Base-by-base conservation (phyloP, 2,888 invertebrate genomes). In the Pseudeuparius sepicola region DNA sequence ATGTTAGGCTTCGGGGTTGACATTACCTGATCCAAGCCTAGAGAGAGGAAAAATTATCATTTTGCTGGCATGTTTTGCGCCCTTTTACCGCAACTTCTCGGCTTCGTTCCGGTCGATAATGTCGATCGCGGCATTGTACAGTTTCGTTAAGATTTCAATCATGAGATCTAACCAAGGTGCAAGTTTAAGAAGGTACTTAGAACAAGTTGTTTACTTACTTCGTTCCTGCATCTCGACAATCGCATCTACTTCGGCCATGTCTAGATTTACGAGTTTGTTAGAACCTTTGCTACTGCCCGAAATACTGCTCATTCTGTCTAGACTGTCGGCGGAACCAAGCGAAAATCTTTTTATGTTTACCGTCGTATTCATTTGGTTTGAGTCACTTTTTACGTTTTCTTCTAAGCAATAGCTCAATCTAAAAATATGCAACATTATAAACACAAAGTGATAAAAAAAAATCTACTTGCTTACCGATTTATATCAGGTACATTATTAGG, bases 201-300 rank as follows among this genome's bases (percentile, higher is more conserved):
- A n/a, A n/a, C n/a, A n/a, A n/a, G n/a, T n/a, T n/a, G n/a, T n/a
- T n/a, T 26, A 52, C 56, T 56, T 50, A 61, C 61, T 56, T 51
- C 56, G 49, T 45, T 60, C 60, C 40, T 61, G 61, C 42, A 54
- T 53, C 37, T 57, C 56, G 3, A 58, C 59, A 37, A 61, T 54
- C 7, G 57, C 57, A 39, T 60, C 60, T 4, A 62, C 53, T 38
- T 61, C 61, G 4, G 57, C 57, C 53, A 60, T 57, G n/a, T n/a
- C n/a, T n/a, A n/a, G n/a, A 43, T 58, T 57, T 11, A 57, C 47
- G 46, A 57, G 56, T 42, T 57, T 59, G 40, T 52, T 56, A 1
- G 59, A 59, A 6, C 56, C 59, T 37, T 52, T 54, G 40, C 59
- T 58, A 35, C 55, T 59, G 37, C 52, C 56, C 4, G 60, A 61